These are phyloP conservation scores for Cephus sareptanus DNA, from an alignment of 2,888 invertebrate species.

Conservation along the genomic window DNA sequence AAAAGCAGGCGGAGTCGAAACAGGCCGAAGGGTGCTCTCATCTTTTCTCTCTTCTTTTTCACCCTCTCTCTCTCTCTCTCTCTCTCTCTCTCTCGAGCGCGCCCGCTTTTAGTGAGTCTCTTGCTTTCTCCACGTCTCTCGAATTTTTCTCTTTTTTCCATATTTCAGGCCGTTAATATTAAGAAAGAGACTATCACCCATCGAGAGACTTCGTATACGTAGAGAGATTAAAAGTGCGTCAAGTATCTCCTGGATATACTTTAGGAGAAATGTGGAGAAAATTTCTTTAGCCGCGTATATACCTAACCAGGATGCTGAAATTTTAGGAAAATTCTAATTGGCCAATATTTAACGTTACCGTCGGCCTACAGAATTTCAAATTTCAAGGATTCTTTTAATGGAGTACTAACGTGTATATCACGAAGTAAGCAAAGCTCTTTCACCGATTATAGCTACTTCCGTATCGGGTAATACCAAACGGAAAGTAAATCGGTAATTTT, in stretches of 20 bases:
- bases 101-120: not conserved
- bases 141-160: conserved; percentile 11
- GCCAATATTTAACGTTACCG: not conserved
- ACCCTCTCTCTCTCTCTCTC: conserved; percentile 20
- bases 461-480: not conserved
- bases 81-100: conserved; percentile 1
- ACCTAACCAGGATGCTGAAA: not conserved
- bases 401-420: not conserved
- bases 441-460: not conserved
- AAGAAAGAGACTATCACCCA: not conserved
- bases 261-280: not conserved
- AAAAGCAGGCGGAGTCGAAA: conserved; percentile 11
- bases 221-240: not conserved
- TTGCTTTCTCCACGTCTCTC: conserved; percentile 14
- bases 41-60: conserved; percentile 21
- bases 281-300: not conserved
- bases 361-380: not conserved
- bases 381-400: not conserved
- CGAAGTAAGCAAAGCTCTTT: not conserved
- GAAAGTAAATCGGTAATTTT: not conserved
- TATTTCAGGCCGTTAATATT: conserved; percentile 6
- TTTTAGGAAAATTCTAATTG: not conserved
- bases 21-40: conserved; percentile 22
- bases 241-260: not conserved
- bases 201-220: not conserved